Evolutionary conservation across 92 coral and sea anemone genomes (phyloP).

Genomic region (Palythoa grandiflora): DNA sequence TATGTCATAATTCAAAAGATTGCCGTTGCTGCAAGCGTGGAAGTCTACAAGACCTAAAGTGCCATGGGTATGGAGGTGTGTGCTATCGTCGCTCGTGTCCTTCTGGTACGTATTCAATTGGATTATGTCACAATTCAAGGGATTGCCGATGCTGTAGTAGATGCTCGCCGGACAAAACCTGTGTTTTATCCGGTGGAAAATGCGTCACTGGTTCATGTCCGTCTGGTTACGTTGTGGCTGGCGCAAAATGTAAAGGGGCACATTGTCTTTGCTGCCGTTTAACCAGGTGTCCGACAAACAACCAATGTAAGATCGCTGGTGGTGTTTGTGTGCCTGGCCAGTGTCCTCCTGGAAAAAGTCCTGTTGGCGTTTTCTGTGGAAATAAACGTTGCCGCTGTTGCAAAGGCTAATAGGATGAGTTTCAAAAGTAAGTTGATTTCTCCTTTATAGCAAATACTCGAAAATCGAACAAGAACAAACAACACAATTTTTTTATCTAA

Average conservation of each 20-base stretch:
- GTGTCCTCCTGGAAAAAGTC: background rate
- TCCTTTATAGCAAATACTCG: background rate
- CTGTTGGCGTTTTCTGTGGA: background rate
- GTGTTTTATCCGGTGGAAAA: too few relatives aligned
- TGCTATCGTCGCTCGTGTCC: background rate
- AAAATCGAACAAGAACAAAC: too few relatives aligned
- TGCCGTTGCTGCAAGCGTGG: constrained; percentile 4
- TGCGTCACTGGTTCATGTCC: background rate
- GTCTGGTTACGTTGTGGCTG: background rate
- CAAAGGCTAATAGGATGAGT: background rate
- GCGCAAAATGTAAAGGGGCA: background rate
- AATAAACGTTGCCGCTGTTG: background rate
- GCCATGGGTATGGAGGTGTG: background rate
- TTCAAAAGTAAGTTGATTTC: background rate
- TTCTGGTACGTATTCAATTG: background rate
- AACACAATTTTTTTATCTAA: too few relatives aligned
- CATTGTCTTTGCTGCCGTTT: background rate
- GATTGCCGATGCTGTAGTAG: background rate
- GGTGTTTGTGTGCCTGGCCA: background rate
- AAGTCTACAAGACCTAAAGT: background rate
- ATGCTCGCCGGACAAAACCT: background rate
- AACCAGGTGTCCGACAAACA: background rate
- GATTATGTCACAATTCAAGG: background rate
- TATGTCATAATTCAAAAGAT: background rate
- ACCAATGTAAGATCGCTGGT: constrained; percentile 1